Evolutionary conservation across 2,113 vertebrate genomes (phyloP).

Genomic region (Cheirogaleus medius): DNA sequence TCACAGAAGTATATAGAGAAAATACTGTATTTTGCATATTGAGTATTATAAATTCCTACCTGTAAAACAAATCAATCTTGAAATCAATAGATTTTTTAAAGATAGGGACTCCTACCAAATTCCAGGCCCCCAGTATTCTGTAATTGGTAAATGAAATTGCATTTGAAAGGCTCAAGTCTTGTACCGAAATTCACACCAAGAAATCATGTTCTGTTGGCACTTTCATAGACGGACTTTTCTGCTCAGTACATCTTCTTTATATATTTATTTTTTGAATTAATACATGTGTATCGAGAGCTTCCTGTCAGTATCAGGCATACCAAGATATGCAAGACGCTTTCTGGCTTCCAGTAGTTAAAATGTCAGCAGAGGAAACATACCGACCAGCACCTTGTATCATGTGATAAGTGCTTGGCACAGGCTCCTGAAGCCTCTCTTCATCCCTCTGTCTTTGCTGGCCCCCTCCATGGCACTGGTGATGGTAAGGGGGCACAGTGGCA

Average conservation of each 20-base stretch:
- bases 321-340: neutral
- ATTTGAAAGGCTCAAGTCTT: neutral
- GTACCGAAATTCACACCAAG: neutral
- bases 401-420: neutral
- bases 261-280: neutral
- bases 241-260: neutral
- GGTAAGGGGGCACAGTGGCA: neutral
- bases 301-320: neutral
- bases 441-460: neutral
- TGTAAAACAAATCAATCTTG: neutral
- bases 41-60: neutral
- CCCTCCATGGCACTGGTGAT: neutral
- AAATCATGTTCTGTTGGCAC: neutral
- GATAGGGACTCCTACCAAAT: neutral
- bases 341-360: neutral
- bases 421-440: neutral
- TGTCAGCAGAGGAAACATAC: neutral
- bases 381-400: neutral
- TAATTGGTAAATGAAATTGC: conserved; percentile 1
- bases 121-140: neutral
- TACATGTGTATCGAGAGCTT: neutral
- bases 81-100: neutral
- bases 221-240: neutral
- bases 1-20: neutral
- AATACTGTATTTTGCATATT: neutral